Conservation (phyloP, 2,797 vertebrate genomes). For the Microhierax caerulescens region DNA sequence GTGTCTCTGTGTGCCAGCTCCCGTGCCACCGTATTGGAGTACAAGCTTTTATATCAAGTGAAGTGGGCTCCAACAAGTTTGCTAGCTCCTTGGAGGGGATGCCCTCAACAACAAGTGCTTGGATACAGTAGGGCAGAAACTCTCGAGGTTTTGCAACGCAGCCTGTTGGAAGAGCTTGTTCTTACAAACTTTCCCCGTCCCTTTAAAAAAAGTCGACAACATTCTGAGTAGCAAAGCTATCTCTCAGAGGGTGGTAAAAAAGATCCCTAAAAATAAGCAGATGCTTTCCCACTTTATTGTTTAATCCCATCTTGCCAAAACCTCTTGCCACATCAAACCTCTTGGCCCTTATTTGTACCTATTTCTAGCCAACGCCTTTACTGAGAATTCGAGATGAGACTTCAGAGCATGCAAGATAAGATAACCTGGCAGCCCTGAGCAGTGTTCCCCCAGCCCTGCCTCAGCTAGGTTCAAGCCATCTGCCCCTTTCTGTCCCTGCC, state of each 20-base stretch:
- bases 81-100: not conserved
- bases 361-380: not conserved
- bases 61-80: not conserved
- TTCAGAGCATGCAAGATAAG: not conserved
- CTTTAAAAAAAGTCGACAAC: not conserved
- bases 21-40: not conserved
- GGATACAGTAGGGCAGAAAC: not conserved
- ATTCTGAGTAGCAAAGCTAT: not conserved
- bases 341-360: not conserved
- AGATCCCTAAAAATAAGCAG: not conserved
- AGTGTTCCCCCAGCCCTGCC: not conserved
- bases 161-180: not conserved
- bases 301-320: not conserved
- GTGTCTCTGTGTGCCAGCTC: constrained; percentile 4
- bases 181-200: not conserved
- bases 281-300: not conserved
- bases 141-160: not conserved
- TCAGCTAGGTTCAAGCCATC: not conserved
- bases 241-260: not conserved
- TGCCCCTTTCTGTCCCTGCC: not conserved
- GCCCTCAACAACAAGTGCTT: not conserved
- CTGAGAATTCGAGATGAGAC: not conserved
- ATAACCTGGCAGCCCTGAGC: not conserved
- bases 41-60: not conserved
- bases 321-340: not conserved